Percentiles rank a stretch among this genome's conserved stretches.
phyloP scores from a whole-genome alignment of 2,113 vertebrate species.

The Brachyhypopomus gauderio region DNA sequence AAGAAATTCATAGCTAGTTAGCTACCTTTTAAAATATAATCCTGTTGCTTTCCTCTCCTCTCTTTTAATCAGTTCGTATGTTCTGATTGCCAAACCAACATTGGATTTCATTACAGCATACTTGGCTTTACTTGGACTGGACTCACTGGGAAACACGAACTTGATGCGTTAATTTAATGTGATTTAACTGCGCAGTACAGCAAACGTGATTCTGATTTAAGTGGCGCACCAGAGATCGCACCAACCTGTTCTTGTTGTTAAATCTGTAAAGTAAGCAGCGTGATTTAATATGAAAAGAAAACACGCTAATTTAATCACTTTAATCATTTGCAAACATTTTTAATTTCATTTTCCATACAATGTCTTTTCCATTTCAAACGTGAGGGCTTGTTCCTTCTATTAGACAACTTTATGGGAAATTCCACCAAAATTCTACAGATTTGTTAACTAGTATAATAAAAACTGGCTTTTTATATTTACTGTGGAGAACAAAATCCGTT shows the following conservation, averaged over 20 bases:
- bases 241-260: background rate
- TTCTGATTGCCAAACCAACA: background rate
- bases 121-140: background rate
- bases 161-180: background rate
- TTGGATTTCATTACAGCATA: background rate
- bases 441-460: too few species aligned
- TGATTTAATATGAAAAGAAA: too few species aligned
- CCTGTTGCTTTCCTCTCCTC: background rate
- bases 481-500: too few species aligned
- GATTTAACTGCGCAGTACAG: background rate
- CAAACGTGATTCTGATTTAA: background rate
- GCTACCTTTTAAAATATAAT: too few species aligned
- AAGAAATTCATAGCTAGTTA: background rate
- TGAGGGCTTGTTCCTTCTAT: too few species aligned
- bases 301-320: too few species aligned
- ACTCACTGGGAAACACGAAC: background rate
- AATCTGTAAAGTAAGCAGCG: background rate
- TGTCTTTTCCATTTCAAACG: too few species aligned
- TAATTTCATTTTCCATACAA: too few species aligned
- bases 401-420: too few species aligned
- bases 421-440: too few species aligned
- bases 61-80: conserved; percentile 4
- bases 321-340: too few species aligned
- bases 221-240: background rate
- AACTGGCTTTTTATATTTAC: too few species aligned